phyloP scores from a whole-genome alignment of 37 sponge, comb jelly and placozoan species.

The Geodia barretti region DNA sequence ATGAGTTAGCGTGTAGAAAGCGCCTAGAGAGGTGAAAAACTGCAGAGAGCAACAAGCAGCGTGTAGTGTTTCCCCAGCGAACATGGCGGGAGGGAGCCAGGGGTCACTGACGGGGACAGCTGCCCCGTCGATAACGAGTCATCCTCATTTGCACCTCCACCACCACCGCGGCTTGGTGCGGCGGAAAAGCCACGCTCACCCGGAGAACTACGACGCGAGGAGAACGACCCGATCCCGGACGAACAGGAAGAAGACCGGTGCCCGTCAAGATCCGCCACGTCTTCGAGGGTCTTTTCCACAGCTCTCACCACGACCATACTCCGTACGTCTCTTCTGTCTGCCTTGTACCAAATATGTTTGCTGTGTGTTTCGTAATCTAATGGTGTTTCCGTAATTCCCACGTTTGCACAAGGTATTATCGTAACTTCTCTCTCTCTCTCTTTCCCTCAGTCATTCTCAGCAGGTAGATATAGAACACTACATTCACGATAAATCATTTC shows the following conservation, averaged over 20 bases:
- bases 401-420: neutral
- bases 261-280: conserved; percentile 29
- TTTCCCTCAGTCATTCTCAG: neutral
- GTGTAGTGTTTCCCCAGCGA: too few species aligned
- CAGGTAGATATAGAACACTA: conserved; percentile 62
- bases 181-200: neutral
- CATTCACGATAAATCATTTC: conserved; percentile 56
- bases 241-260: conserved; percentile 19
- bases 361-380: too few species aligned
- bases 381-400: neutral
- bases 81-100: too few species aligned
- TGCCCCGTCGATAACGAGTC: too few species aligned
- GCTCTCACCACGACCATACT: neutral
- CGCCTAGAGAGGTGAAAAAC: too few species aligned
- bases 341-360: neutral
- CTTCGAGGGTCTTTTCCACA: conserved; percentile 24
- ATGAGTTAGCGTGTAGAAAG: too few species aligned
- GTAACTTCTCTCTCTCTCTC: neutral
- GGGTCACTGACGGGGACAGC: too few species aligned
- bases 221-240: conserved; percentile 32
- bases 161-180: neutral
- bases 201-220: conserved; percentile 6
- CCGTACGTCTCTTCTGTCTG: neutral
- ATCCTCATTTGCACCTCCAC: too few species aligned
- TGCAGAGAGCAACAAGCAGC: too few species aligned